These are phyloP conservation scores for Masticophis lateralis DNA, from an alignment of 2,797 vertebrate species.

Conservation along the genomic window DNA sequence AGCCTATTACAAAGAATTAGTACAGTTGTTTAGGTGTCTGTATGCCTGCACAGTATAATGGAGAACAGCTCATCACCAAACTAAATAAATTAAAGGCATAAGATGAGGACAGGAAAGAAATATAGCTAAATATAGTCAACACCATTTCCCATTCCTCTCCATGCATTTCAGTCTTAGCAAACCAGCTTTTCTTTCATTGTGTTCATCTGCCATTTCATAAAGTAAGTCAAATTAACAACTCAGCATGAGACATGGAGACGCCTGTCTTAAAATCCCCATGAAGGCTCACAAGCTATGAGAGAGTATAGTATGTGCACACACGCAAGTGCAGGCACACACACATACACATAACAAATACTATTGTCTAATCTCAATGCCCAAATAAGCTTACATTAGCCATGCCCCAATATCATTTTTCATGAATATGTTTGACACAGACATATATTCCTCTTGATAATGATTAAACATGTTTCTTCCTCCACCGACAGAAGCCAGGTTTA, in stretches of 20 bases:
- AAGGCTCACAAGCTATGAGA: not conserved
- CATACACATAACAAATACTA: not conserved
- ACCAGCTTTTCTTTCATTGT: not conserved
- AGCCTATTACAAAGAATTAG: not conserved
- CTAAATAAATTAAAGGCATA: not conserved
- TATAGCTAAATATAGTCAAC: not conserved
- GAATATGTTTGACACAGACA: constrained; percentile 10
- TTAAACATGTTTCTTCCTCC: not conserved
- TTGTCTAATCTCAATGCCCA: not conserved
- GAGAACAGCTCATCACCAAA: not conserved
- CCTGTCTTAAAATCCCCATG: not conserved
- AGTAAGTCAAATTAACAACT: not conserved
- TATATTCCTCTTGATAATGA: not conserved
- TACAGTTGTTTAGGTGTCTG: not conserved
- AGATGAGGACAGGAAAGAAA: not conserved
- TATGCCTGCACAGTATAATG: not conserved
- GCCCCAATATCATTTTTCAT: constrained; percentile 34
- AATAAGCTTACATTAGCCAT: not conserved
- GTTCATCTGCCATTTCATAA: not conserved
- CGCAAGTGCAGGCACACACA: too few species aligned
- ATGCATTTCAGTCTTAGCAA: not conserved
- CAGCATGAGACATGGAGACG: not conserved
- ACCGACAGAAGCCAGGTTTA: not conserved
- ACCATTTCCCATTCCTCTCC: not conserved
- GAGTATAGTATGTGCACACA: not conserved